phyloP scores from a whole-genome alignment of 2,113 vertebrate genomes.

The Mastomys coucha region DNA sequence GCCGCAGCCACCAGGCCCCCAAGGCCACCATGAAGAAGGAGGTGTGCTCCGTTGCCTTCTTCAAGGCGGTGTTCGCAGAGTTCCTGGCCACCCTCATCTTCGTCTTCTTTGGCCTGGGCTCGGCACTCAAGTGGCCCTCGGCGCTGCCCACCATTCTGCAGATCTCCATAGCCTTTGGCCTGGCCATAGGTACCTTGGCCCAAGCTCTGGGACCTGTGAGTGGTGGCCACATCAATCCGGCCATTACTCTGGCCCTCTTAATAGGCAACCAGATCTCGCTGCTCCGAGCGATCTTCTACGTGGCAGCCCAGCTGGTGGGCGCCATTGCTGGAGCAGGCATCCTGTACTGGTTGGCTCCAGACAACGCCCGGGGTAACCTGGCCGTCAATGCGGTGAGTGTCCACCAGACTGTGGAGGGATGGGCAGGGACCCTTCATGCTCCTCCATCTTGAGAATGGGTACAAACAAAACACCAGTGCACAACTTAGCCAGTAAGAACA shows the following conservation, averaged over 20 bases:
- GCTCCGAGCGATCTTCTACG: constrained; percentile 85
- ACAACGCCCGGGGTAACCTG: constrained; percentile 86
- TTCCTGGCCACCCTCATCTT: constrained; percentile 90
- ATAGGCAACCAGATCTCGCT: constrained; percentile 90
- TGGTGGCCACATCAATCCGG: constrained; percentile 90
- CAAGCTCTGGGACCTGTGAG: constrained; percentile 89
- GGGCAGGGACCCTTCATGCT: not conserved
- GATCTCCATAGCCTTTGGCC: constrained; percentile 89
- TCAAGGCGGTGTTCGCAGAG: constrained; percentile 87
- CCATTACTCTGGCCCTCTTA: constrained; percentile 88
- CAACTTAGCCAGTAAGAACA: not conserved
- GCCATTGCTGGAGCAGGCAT: constrained; percentile 88
- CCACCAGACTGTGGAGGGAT: not conserved
- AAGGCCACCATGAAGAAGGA: constrained; percentile 87
- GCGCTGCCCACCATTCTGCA: constrained; percentile 88
- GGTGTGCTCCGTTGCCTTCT: constrained; percentile 87
- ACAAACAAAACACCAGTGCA: not conserved
- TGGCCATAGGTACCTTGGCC: constrained; percentile 88
- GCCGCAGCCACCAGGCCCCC: constrained; percentile 51
- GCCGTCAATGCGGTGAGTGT: constrained; percentile 88
- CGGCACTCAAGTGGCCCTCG: constrained; percentile 88
- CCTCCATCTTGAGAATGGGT: not conserved
- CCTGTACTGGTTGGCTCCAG: constrained; percentile 85
- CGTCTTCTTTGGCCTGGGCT: constrained; percentile 90
- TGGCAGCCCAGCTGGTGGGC: constrained; percentile 88